Conservation (phyloP, 1,140 invertebrate genomes). For the Anadara kagoshimensis region DNA sequence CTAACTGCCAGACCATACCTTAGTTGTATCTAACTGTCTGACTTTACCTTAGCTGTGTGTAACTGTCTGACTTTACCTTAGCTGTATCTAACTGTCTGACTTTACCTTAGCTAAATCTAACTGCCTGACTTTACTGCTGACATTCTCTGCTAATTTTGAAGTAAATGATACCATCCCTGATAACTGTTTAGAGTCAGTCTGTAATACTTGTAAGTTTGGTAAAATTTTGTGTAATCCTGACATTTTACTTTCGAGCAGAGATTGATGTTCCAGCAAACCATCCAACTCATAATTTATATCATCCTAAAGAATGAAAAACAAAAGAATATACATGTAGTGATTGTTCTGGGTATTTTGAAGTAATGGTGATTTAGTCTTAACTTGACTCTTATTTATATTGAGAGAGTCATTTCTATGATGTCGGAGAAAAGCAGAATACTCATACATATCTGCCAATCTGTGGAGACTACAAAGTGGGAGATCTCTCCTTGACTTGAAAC, state of each 20-base stretch:
- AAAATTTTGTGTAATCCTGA: slow-evolving; percentile 77
- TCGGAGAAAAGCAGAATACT: too few relatives aligned
- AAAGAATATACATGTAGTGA: too few relatives aligned
- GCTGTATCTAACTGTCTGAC: slow-evolving; percentile 26
- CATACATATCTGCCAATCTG: too few relatives aligned
- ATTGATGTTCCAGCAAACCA: slow-evolving; percentile 78
- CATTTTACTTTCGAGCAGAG: slow-evolving; percentile 81
- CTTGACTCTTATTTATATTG: too few relatives aligned
- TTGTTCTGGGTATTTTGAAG: too few relatives aligned
- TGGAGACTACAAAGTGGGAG: too few relatives aligned
- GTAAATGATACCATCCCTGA: slow-evolving; percentile 80
- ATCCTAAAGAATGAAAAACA: slow-evolving; percentile 73
- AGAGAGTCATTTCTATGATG: too few relatives aligned
- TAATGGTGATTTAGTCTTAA: too few relatives aligned
- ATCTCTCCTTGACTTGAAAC: too few relatives aligned
- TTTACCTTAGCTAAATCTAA: slow-evolving; percentile 93
- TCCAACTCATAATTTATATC: slow-evolving; percentile 78
- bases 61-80: background rate
- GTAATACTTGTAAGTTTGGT: slow-evolving; percentile 81
- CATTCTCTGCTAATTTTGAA: slow-evolving; percentile 91
- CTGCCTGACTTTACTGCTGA: slow-evolving; percentile 95
- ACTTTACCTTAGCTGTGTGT: background rate
- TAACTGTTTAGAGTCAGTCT: slow-evolving; percentile 82
- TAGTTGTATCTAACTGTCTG: background rate
- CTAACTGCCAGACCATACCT: too few relatives aligned